Base-by-base conservation (phyloP, 1,140 invertebrate genomes). In the Lepidotrigona ventralis region DNA sequence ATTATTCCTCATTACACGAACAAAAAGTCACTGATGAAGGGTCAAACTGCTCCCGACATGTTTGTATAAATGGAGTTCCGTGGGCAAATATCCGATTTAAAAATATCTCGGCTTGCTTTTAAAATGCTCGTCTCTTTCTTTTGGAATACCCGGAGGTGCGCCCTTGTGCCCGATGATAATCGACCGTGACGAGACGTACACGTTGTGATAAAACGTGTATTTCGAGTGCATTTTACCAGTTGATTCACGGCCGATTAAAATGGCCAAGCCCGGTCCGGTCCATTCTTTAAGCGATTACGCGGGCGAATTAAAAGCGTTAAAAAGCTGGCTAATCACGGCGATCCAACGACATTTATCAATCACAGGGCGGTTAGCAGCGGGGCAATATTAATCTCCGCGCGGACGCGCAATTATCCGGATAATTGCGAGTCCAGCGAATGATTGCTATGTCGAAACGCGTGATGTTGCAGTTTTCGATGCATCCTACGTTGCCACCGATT, bases 381-480 rank as follows among this genome's bases (percentile, higher is more conserved):
- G 53, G 46, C 53, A 60, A 72, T 85, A 84, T 79, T 85, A 73
- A 84, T 75, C 58, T 63, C 21, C 29, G 2, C 23, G 63, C 56
- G 39, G 68, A 83, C 53, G 74, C 46, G 73, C 79, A 85, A 86
- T 86, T 86, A 86, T 82, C 78, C 70, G 69, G 68, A 86, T 79
- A 85, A 86, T 85, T 85, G 73, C 84, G 46, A 53, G 39, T 60
- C 23, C n/a, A 23, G 33, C 77, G 64, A 82, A 39, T 15, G 78
- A 80, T 80, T 60, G 39, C 78, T 80, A 68, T n/a, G 78, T 80
- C 78, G 78, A 60, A 80, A 80, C 78, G 78, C 54, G 39, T 60
- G 78, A 80, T 60, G 69, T 17, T 63, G 79, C 69, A 26, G 56
- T 53, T 80, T 80, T 73, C 79, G 56, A 51, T 23, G 54, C 56